Evolutionary conservation across 2,113 vertebrate species (phyloP).

Genomic region (Phyllostomus discolor): DNA sequence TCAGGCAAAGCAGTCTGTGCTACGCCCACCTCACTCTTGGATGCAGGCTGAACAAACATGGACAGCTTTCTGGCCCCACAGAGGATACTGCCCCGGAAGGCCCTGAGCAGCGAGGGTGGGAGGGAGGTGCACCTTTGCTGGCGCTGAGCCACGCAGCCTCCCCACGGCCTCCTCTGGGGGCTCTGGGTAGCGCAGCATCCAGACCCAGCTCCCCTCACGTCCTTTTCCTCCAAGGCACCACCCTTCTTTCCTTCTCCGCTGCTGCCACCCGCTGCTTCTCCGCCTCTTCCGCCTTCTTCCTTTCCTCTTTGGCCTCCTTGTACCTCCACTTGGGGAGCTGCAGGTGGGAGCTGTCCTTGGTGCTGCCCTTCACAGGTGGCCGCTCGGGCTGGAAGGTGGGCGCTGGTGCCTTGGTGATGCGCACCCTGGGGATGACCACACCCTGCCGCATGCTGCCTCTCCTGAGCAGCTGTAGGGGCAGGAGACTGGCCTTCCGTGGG

Average conservation of each 20-base stretch:
- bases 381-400: conserved; percentile 88
- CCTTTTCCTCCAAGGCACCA: conserved; percentile 68
- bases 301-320: conserved; percentile 94
- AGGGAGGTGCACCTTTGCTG: background rate
- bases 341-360: conserved; percentile 84
- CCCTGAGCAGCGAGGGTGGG: fast-evolving
- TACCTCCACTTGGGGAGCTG: conserved; percentile 97
- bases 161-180: fast-evolving
- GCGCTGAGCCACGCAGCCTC: too few relatives aligned
- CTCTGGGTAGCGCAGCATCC: background rate
- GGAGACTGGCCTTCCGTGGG: conserved; percentile 86
- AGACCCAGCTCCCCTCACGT: conserved; percentile 70
- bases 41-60: background rate
- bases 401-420: conserved; percentile 89
- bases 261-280: conserved; percentile 85
- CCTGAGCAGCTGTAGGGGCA: conserved; percentile 86
- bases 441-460: conserved; percentile 92
- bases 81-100: background rate
- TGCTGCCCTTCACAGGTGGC: conserved; percentile 78
- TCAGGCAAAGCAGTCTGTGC: background rate
- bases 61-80: fast-evolving
- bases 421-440: conserved; percentile 88
- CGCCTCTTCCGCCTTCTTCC: conserved; percentile 89
- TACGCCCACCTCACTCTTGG: fast-evolving
- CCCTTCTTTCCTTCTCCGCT: conserved; percentile 77